Evolutionary conservation across 2,113 vertebrate species (phyloP).

Genomic region (Cairina moschata): DNA sequence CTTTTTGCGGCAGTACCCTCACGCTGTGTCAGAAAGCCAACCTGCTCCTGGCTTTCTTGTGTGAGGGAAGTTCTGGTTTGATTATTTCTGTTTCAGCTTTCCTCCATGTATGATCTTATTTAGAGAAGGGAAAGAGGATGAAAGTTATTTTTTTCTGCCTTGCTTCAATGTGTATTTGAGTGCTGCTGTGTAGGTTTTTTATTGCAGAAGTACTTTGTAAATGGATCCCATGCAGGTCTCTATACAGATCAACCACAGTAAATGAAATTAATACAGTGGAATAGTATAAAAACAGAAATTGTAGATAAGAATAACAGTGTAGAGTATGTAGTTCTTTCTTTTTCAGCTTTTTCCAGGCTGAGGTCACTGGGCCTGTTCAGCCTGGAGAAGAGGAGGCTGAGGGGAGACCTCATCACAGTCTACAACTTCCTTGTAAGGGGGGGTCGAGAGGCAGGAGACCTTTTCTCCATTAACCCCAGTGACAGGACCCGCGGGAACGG

Average conservation of each 20-base stretch:
- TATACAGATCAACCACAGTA: not conserved
- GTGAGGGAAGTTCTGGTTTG: not conserved
- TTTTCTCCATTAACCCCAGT: too few species aligned
- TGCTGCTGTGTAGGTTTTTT: not conserved
- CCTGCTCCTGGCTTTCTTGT: not conserved
- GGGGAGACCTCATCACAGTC: too few species aligned
- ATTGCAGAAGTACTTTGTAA: not conserved
- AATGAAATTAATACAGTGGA: not conserved
- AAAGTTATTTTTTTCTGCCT: slow-evolving; percentile 16
- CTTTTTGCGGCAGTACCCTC: not conserved
- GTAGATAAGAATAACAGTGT: not conserved
- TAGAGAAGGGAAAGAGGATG: not conserved
- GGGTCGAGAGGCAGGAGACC: too few species aligned
- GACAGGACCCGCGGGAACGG: too few species aligned
- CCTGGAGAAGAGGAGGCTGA: too few species aligned
- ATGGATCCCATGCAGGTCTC: not conserved
- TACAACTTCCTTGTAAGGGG: too few species aligned
- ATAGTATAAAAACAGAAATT: not conserved
- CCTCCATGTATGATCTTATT: slow-evolving; percentile 37
- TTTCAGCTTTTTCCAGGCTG: too few species aligned
- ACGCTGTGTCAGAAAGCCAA: not conserved
- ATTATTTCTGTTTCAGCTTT: slow-evolving; percentile 50
- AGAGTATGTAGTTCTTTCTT: not conserved
- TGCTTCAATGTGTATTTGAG: not conserved
- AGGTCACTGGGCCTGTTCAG: too few species aligned